Percentiles rank a stretch among this genome's conserved stretches.
Evolutionary conservation across 2,888 invertebrate species (phyloP).

Genomic region (Siphonodentalium dalli): DNA sequence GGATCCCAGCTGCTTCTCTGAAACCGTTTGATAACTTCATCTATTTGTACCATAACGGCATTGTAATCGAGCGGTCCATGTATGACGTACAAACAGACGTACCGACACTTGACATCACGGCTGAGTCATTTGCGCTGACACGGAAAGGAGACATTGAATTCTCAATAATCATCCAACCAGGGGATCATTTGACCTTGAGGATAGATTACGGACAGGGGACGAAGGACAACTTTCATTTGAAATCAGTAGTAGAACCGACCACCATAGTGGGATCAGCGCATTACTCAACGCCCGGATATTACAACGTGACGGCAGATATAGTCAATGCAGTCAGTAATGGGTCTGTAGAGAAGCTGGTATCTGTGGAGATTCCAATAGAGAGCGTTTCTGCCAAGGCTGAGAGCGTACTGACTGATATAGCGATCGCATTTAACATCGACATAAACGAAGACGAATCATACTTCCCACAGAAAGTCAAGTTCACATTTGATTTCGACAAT

Average conservation of each 20-base stretch:
- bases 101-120: slow-evolving; percentile 29
- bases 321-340: slow-evolving; percentile 50
- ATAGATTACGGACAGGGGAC: slow-evolving; percentile 52
- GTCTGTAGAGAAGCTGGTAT: slow-evolving; percentile 36
- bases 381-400: slow-evolving; percentile 29
- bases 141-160: slow-evolving; percentile 45
- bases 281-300: slow-evolving; percentile 48
- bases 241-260: slow-evolving; percentile 25
- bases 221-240: slow-evolving; percentile 40
- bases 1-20: not conserved
- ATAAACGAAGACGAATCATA: slow-evolving; percentile 41
- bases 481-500: slow-evolving; percentile 50
- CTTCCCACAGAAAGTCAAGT: slow-evolving; percentile 43
- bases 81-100: slow-evolving; percentile 35
- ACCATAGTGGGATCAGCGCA: slow-evolving; percentile 32
- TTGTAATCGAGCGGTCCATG: slow-evolving; percentile 30
- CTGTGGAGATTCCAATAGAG: slow-evolving; percentile 56
- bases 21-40: slow-evolving; percentile 32
- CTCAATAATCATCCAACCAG: slow-evolving; percentile 39
- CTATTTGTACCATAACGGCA: slow-evolving; percentile 16
- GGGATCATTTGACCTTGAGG: slow-evolving; percentile 44
- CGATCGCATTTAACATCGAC: slow-evolving; percentile 40
- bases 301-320: slow-evolving; percentile 37
- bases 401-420: slow-evolving; percentile 45
- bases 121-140: slow-evolving; percentile 29